Percentiles rank a stretch among this genome's conserved stretches.
Evolutionary conservation across 2,888 invertebrate genomes (phyloP).

Genomic region (Tetragonisca angustula): DNA sequence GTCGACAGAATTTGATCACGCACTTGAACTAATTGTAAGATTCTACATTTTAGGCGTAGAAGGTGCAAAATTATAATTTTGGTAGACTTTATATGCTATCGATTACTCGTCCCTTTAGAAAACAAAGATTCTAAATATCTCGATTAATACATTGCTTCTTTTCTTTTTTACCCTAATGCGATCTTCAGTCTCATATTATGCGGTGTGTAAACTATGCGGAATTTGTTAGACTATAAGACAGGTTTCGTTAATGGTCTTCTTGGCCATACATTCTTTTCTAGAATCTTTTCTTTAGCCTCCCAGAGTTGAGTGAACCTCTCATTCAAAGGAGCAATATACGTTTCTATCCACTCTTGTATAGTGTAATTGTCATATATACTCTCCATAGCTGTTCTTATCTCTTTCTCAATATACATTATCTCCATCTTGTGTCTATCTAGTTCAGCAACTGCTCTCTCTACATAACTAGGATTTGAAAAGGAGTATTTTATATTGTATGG

Average conservation of each 20-base stretch:
- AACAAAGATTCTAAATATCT: slow-evolving; percentile 38
- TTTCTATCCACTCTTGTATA: slow-evolving; percentile 84
- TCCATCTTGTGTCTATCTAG: slow-evolving; percentile 83
- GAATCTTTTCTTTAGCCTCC: slow-evolving; percentile 83
- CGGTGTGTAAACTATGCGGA: slow-evolving; percentile 10
- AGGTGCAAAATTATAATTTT: slow-evolving; percentile 60
- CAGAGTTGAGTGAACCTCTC: slow-evolving; percentile 81
- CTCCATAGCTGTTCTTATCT: slow-evolving; percentile 82
- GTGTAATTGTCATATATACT: slow-evolving; percentile 84
- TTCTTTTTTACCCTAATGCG: slow-evolving; percentile 26
- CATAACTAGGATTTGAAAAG: slow-evolving; percentile 85
- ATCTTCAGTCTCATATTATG: slow-evolving; percentile 63
- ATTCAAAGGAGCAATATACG: slow-evolving; percentile 82
- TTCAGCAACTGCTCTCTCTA: slow-evolving; percentile 84
- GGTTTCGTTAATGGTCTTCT: slow-evolving; percentile 84
- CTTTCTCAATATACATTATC: slow-evolving; percentile 82
- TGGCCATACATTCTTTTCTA: slow-evolving; percentile 85
- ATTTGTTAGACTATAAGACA: slow-evolving; percentile 67
- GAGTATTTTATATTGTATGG: slow-evolving; percentile 85
- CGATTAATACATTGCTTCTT: slow-evolving; percentile 18
- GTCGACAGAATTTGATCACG: slow-evolving; percentile 42
- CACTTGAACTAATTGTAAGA: slow-evolving; percentile 12
- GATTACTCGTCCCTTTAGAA: slow-evolving; percentile 34
- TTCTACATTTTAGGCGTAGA: slow-evolving; percentile 33
- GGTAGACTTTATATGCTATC: slow-evolving; percentile 22